These are phyloP conservation scores for Delichon dasypus DNA, from an alignment of 2,797 vertebrate species.

Conservation along the genomic window DNA sequence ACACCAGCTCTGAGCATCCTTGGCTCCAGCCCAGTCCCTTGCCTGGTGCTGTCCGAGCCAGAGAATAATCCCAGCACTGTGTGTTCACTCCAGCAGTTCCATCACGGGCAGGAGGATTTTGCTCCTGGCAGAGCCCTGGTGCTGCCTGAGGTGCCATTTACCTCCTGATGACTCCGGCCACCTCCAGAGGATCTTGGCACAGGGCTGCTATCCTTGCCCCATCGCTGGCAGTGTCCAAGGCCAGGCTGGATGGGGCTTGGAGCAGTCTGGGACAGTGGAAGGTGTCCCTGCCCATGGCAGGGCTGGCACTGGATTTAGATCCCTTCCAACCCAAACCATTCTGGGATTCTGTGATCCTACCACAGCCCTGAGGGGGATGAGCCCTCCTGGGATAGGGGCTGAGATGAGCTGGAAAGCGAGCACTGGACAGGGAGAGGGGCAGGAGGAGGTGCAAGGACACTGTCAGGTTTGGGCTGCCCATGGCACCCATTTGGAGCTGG, in stretches of 20 bases:
- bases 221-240: background rate
- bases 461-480: background rate
- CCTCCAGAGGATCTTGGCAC: background rate
- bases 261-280: background rate
- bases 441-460: background rate
- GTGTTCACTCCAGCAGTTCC: background rate
- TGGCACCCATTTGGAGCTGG: background rate
- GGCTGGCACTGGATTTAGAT: background rate
- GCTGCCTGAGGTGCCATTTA: background rate
- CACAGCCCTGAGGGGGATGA: background rate
- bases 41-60: background rate
- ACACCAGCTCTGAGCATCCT: background rate
- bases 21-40: background rate
- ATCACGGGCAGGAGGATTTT: background rate
- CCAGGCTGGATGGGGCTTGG: background rate
- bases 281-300: background rate
- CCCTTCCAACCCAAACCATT: background rate
- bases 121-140: background rate
- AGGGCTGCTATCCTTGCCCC: background rate
- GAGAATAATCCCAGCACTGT: accelerated
- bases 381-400: background rate
- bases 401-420: background rate
- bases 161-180: background rate
- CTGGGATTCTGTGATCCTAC: background rate
- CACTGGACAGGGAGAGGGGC: background rate